Evolutionary conservation across 2,888 invertebrate genomes (phyloP).

Genomic region (Callinectes sapidus): DNA sequence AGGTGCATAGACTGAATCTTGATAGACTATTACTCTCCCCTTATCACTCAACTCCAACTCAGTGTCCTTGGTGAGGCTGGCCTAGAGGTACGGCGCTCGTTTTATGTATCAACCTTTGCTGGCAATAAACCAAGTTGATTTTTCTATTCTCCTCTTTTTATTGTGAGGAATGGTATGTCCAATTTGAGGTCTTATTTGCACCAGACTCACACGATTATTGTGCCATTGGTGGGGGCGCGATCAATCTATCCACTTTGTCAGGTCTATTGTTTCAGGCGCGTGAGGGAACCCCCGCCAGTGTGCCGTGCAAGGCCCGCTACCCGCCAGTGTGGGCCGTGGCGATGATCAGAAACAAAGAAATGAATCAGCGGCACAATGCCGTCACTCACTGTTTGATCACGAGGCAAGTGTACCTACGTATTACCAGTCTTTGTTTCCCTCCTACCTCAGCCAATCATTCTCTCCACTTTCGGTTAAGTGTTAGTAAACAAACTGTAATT

Average conservation of each 20-base stretch:
- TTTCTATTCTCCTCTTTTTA: neutral
- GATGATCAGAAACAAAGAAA: neutral
- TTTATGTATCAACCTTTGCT: neutral
- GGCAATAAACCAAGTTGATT: neutral
- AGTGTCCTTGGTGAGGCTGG: neutral
- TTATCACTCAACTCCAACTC: neutral
- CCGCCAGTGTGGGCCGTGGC: neutral
- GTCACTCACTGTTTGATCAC: neutral
- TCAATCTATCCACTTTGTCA: neutral
- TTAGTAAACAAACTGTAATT: neutral
- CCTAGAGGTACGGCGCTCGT: neutral
- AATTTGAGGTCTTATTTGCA: neutral
- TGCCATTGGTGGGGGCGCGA: neutral
- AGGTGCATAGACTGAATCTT: slow-evolving; percentile 11
- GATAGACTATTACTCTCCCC: neutral
- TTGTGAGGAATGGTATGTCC: neutral
- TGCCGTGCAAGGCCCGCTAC: neutral
- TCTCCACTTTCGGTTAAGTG: neutral
- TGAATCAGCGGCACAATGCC: neutral
- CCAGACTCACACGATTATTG: neutral
- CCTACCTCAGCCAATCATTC: neutral
- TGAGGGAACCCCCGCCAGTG: neutral
- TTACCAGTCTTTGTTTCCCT: neutral
- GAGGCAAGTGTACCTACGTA: neutral
- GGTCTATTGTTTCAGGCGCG: neutral